Conservation (phyloP, 1,140 invertebrate species). For the Melitaea cinxia region DNA sequence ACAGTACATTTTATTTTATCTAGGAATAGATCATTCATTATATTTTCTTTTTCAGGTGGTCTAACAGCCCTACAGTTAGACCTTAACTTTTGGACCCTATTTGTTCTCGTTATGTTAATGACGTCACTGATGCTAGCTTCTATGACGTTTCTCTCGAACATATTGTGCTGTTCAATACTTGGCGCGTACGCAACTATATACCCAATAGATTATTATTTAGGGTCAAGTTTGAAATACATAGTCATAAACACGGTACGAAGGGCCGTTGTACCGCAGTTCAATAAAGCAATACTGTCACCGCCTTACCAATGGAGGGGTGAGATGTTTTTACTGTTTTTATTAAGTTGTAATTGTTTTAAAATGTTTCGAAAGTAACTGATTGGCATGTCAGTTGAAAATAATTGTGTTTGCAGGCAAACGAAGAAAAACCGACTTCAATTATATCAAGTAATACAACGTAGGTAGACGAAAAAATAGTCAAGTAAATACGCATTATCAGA, state of each 20-base stretch:
- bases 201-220: conserved; percentile 85
- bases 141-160: conserved; percentile 82
- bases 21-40: too few species aligned
- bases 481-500: too few species aligned
- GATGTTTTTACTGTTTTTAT: conserved; percentile 30
- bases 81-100: conserved; percentile 85
- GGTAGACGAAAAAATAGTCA: too few species aligned
- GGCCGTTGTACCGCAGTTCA: conserved; percentile 82
- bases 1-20: too few species aligned
- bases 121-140: conserved; percentile 79
- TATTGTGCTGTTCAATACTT: conserved; percentile 84
- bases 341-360: not conserved
- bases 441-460: too few species aligned
- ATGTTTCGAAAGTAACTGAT: not conserved
- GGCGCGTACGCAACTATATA: conserved; percentile 85
- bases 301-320: conserved; percentile 85
- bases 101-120: conserved; percentile 80
- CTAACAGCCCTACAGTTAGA: conserved; percentile 80
- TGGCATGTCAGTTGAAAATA: too few species aligned
- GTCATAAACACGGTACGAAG: conserved; percentile 85
- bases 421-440: too few species aligned
- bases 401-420: too few species aligned
- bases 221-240: conserved; percentile 87
- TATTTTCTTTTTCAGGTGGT: conserved; percentile 80
- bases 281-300: conserved; percentile 83